These are phyloP conservation scores for Prorops nasuta DNA, from an alignment of 1,140 invertebrate genomes.

Conservation along the genomic window DNA sequence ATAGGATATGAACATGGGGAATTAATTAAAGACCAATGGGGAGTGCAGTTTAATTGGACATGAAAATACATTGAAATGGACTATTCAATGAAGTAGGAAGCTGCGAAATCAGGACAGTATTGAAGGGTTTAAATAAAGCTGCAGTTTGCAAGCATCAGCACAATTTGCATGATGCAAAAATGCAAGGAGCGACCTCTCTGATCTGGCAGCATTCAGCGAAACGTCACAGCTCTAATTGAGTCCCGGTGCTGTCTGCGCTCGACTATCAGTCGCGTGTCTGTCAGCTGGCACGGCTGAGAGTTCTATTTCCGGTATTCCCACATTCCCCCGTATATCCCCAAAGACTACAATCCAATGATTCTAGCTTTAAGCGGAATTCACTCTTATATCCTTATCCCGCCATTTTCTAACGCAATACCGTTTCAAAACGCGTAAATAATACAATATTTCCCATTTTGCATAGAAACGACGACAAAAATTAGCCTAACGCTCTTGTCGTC, in stretches of 20 bases:
- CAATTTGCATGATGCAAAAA: too few species aligned
- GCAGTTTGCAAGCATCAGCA: too few species aligned
- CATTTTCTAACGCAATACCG: background rate
- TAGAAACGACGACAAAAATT: too few species aligned
- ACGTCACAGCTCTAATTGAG: constrained; percentile 33
- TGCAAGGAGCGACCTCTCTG: too few species aligned
- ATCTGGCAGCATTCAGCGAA: constrained; percentile 28
- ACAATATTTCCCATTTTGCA: too few species aligned
- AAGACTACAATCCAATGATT: background rate
- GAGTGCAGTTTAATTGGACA: too few species aligned
- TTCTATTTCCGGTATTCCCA: too few species aligned
- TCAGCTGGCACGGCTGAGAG: background rate
- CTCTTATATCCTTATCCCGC: background rate
- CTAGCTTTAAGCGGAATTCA: background rate
- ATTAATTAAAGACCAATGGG: too few species aligned
- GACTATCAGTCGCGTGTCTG: background rate
- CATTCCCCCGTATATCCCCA: too few species aligned
- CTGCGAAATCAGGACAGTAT: background rate
- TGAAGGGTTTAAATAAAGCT: too few species aligned
- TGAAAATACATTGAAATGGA: background rate
- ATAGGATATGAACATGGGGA: too few species aligned
- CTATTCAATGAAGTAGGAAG: background rate
- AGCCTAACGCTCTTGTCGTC: too few species aligned
- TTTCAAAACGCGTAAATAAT: background rate
- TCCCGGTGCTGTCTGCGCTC: constrained; percentile 10